Conservation (phyloP, 1,140 invertebrate species). For the Neodiprion fabricii region DNA sequence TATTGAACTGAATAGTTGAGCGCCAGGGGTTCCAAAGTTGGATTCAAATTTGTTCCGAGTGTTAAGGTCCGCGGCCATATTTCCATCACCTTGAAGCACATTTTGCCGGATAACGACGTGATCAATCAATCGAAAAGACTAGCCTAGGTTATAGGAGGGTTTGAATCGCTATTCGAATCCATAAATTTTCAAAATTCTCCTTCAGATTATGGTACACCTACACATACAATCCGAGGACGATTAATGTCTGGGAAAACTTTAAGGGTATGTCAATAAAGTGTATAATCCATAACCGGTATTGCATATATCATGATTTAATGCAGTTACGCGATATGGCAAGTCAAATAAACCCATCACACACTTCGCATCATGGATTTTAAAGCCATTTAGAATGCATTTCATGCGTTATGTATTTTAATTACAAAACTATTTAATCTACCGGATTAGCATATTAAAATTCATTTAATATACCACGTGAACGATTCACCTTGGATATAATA, state of each 20-base stretch:
- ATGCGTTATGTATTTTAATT: constrained; percentile 6
- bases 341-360: neutral
- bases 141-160: neutral
- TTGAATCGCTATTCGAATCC: neutral
- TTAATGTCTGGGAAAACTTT: neutral
- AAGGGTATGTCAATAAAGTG: neutral
- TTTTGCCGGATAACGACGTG: neutral
- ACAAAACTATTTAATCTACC: neutral
- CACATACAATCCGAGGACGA: neutral
- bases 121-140: neutral
- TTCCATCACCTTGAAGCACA: no score
- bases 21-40: neutral
- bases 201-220: neutral
- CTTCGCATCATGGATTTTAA: neutral
- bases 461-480: neutral
- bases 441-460: constrained; percentile 11
- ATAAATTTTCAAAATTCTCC: neutral
- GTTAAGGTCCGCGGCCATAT: neutral
- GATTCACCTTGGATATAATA: neutral
- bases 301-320: neutral
- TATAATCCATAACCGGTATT: neutral
- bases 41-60: constrained; percentile 2
- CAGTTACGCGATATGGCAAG: neutral
- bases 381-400: neutral
- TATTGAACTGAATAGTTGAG: no score